Base-by-base conservation (phyloP, 1,140 invertebrate genomes). In the Zaprionus vittiger region DNA sequence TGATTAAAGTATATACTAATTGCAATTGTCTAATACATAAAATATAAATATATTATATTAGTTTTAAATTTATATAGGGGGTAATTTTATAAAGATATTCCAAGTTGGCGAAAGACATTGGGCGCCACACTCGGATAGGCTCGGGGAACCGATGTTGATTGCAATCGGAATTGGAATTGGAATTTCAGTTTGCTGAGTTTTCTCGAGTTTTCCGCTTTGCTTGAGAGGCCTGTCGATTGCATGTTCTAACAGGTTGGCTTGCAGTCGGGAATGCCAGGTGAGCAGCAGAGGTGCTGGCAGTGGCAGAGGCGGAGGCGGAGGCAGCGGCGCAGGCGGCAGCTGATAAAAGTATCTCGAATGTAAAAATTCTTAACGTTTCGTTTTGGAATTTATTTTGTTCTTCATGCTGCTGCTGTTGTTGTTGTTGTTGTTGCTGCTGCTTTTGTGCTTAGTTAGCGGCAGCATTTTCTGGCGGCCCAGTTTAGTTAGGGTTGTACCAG, bases 331-430 rank as follows among this genome's bases (percentile, higher is more conserved):
- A 47, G 41, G 41, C 55, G 31, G 69, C 55, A 77, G 77, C 73
- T 77, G 74, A 80, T 77, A 74, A 80, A 80, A 80, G 73, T 80
- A 77, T 80, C 73, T 80, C 55, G 68, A 65, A 80, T 63, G 69
- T 73, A 68, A 80, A 80, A 80, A 80, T 80, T 80, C 77, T 73
- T 80, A 72, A 69, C 77, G 63, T 80, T 80, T 80, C 77, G 74
- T 80, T 80, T 80, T 77, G 77, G 77, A 73, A 80, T 80, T 77
- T 73, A 69, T 73, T 80, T 64, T 49, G 9, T 65, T 70, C 9
- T 49, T 3, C 7, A 34, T 34, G 31, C 31, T 34, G 31, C 0
- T 34, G 31, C 11, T 31, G 9, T 31, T 31, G 28, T 31, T 31
- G 28, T 31, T 54, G 14, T 60, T 66, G 3, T 56, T 55, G 9